These are phyloP conservation scores for Microplitis demolitor DNA, from an alignment of 1,140 invertebrate species.

Conservation along the genomic window DNA sequence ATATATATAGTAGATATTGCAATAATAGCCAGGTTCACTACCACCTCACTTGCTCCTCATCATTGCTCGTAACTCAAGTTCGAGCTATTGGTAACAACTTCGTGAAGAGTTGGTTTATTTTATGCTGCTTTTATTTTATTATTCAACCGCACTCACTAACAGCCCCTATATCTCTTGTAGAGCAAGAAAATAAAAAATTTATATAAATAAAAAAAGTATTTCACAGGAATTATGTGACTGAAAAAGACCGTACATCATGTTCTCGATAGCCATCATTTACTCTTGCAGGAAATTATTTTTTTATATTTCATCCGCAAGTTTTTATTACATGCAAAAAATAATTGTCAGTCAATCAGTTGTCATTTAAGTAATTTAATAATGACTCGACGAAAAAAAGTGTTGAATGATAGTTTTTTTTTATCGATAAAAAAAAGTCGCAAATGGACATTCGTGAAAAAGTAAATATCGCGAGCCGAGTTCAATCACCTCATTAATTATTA, in stretches of 20 bases:
- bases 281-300: background rate
- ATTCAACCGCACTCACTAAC: background rate
- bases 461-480: background rate
- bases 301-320: background rate
- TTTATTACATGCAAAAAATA: background rate
- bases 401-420: background rate
- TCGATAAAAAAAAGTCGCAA: background rate
- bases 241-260: background rate
- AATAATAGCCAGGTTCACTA: constrained; percentile 18
- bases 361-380: no score
- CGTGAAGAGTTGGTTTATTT: no score
- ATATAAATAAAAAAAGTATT: background rate
- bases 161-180: background rate
- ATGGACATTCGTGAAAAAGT: background rate
- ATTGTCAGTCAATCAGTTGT: no score
- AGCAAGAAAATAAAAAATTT: background rate
- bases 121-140: background rate
- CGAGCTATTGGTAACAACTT: background rate
- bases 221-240: background rate
- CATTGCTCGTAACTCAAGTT: background rate
- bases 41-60: constrained; percentile 3
- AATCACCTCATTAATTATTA: constrained; percentile 16
- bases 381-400: no score
- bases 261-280: background rate
- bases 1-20: background rate